Evolutionary conservation across 2,113 vertebrate species (phyloP), one percentile per base, ranked within the genome.

Genomic region (Erpornis zantholeuca): DNA sequence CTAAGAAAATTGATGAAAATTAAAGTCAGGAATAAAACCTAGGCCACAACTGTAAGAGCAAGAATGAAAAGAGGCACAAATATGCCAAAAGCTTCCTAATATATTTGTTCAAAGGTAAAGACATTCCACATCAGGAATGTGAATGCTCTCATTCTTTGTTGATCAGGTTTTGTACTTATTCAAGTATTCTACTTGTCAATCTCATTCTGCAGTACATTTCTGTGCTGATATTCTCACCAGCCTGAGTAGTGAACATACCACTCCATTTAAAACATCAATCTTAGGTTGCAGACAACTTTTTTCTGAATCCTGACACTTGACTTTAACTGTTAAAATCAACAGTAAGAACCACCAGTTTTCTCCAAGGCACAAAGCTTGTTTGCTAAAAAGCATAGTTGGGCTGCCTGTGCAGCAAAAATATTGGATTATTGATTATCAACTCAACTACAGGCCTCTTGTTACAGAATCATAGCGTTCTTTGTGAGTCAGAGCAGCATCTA

Each of bases 121-220:
- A 31, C 8, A 16, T 38, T 29, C 17, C 29, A 66, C 4, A 7
- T 0, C 0, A 0, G 36, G 17, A 7, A 61, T 6, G 15, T 23
- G 56, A 82, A 80, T 36, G 19, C 15, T 91, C 28, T 64, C 9
- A 16, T 29, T 71, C 63, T 79, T 72, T 52, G 49, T 20, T 0
- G 0, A 65, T 57, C 18, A 57, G 10, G 45, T 92, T 86, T 42
- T 20, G 12, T 47, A 49, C 12, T 47, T 65, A 42, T 4, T 29
- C 71, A 82, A 60, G 54, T 53, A 59, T 23, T 81, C 45, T 56
- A 47, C n/a, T 64, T 70, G 7, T 80, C 68, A 61, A 47, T 38
- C 54, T 70, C 3, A 1, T 9, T 65, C 70, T 70, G 24, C 17
- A 85, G 59, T 22, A 63, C 24, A 47, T 52, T 86, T 77, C 66